Conservation (phyloP, 2,888 invertebrate genomes). For the Eristalinus aeneus region DNA sequence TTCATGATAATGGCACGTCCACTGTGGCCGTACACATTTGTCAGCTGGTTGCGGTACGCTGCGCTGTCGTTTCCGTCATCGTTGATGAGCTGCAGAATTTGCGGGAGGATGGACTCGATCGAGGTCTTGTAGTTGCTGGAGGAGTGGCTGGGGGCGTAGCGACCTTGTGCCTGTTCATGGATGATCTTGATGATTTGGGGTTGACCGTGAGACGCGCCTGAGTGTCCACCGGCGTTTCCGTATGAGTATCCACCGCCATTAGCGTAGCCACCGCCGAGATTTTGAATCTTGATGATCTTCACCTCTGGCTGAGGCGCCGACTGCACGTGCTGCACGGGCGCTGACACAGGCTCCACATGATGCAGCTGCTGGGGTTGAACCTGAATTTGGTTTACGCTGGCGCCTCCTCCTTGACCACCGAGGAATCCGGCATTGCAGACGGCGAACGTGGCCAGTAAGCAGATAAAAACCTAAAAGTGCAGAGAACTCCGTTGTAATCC, state of each 20-base stretch:
- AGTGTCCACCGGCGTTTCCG: slow-evolving; percentile 1
- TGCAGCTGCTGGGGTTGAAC: slow-evolving; percentile 37
- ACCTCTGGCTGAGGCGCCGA: slow-evolving; percentile 30
- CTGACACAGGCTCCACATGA: not conserved
- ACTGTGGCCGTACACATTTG: slow-evolving; percentile 32
- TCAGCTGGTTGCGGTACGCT: slow-evolving; percentile 7
- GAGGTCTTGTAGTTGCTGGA: slow-evolving; percentile 27
- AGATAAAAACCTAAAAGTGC: slow-evolving; percentile 36
- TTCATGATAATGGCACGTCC: slow-evolving; percentile 12
- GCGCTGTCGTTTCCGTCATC: slow-evolving; percentile 26
- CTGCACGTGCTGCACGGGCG: slow-evolving; percentile 16
- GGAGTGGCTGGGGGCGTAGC: slow-evolving; percentile 20
- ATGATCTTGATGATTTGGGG: slow-evolving; percentile 53
- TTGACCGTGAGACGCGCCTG: slow-evolving; percentile 4
- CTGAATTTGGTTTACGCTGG: slow-evolving; percentile 4
- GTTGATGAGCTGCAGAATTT: slow-evolving; percentile 34
- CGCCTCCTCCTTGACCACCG: slow-evolving; percentile 15
- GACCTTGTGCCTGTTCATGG: slow-evolving; percentile 38
- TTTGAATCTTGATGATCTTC: slow-evolving; percentile 31
- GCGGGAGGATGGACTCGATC: slow-evolving; percentile 45
- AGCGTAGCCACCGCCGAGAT: not conserved
- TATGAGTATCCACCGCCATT: slow-evolving; percentile 11
- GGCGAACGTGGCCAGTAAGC: slow-evolving; percentile 29
- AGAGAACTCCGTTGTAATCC: not conserved
- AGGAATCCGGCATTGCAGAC: slow-evolving; percentile 47